Evolutionary conservation across 2,797 vertebrate species (phyloP), one percentile per base, ranked within the genome.

Genomic region (Danio aesculapii): DNA sequence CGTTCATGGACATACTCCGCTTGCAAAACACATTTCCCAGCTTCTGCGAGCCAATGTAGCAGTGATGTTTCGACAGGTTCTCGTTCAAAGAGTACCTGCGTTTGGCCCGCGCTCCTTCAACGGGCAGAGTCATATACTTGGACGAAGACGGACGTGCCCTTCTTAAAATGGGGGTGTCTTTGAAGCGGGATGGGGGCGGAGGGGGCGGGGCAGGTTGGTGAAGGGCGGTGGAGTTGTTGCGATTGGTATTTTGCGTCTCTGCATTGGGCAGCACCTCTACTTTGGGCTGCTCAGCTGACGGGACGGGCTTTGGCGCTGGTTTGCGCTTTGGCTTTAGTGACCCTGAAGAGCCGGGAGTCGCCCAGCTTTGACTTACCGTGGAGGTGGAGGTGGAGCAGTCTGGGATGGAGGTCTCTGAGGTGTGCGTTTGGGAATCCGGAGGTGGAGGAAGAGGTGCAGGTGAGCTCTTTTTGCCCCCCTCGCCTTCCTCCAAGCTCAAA

Each of bases 171-270:
- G 95, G 94, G 4, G 94, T 93, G 86, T 95, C 95, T 89, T 88
- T 90, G 83, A 93, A 91, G 6, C 90, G 90, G 84, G 85, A 1
- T 87, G 85, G 87, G 90, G 69, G 68, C 0, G 46, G 57, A 9
- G 75, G 52, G 19, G 44, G 62, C 70, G 0, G 88, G 79, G 77
- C 0, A 63, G 87, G 90, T 83, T 94, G 89, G 92, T 95, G 95
- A 83, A 98, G 93, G 9, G 95, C 92, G 21, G 97, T 97, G 86
- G 97, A 99, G 93, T 98, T 99, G 93, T 99, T 99, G 80, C 96
- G 95, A 94, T 99, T 99, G 84, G 94, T 97, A 94, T 99, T 99
- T 81, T 96, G 96, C 85, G 96, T 93, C 89, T 99, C 97, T 2
- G 92, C 74, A 19, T 92, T 86, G 86, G 90, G 83, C 9, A 87